Percentiles rank a stretch among this genome's conserved stretches.
Evolutionary conservation across 1,140 invertebrate species (phyloP).

Genomic region (Xylocopa sonorina): DNA sequence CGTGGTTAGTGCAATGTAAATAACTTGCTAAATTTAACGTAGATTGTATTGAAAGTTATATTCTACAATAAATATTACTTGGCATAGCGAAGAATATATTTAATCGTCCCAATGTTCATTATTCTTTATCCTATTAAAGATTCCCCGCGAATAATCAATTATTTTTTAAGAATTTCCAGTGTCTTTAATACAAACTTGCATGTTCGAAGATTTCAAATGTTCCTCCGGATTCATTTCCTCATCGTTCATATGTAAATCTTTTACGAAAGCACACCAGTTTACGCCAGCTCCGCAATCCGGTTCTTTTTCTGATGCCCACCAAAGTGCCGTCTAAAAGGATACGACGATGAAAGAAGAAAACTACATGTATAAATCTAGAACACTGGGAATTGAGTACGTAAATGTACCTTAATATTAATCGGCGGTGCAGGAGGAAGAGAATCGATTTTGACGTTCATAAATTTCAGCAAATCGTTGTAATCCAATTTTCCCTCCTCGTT

Average conservation of each 20-base stretch:
- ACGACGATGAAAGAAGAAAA: too few species aligned
- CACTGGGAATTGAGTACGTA: not conserved
- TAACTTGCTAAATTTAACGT: conserved; percentile 58
- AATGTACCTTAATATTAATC: conserved; percentile 81
- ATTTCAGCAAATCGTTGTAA: conserved; percentile 84
- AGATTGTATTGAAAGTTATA: conserved; percentile 55
- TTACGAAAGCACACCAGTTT: conserved; percentile 81
- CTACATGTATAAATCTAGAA: too few species aligned
- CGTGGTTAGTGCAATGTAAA: conserved; percentile 63
- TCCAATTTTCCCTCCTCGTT: conserved; percentile 85
- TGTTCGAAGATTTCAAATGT: not conserved
- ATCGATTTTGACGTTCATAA: conserved; percentile 84
- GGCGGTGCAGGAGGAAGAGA: conserved; percentile 81
- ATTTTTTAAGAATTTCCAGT: not conserved
- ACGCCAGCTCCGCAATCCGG: conserved; percentile 76
- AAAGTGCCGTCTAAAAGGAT: conserved; percentile 79
- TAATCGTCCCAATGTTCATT: not conserved
- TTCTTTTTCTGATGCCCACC: conserved; percentile 80
- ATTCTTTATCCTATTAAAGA: not conserved
- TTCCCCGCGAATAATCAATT: too few species aligned
- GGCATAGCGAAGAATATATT: conserved; percentile 4
- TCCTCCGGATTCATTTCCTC: conserved; percentile 27
- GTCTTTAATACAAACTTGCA: not conserved
- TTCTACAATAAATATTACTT: conserved; percentile 63
- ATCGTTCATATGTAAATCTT: conserved; percentile 79